These are phyloP conservation scores for Gallinago stenura DNA, from an alignment of 2,797 vertebrate species.

Conservation along the genomic window DNA sequence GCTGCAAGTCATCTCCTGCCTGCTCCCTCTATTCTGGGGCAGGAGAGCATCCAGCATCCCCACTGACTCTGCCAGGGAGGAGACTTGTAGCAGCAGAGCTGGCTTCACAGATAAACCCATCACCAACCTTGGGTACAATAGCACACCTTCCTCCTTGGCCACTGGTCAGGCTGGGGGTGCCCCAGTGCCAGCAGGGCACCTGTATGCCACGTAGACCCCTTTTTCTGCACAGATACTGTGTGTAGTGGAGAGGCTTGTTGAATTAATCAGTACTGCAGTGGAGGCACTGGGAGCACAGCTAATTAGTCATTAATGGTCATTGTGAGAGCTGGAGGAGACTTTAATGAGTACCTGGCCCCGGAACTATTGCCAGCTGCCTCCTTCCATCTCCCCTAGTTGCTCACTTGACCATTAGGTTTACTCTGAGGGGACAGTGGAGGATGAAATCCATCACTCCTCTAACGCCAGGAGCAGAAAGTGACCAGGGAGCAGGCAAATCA, in stretches of 20 bases:
- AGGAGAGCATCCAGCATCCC: not conserved
- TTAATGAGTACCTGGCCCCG: not conserved
- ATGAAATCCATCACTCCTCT: not conserved
- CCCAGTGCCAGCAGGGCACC: not conserved
- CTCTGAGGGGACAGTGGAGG: too few relatives aligned
- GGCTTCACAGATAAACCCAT: not conserved
- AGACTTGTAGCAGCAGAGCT: not conserved
- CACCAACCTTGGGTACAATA: accelerated
- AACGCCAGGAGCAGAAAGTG: not conserved
- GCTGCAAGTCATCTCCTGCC: not conserved
- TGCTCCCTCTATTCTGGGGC: not conserved
- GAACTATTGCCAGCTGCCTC: not conserved
- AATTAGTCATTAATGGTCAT: not conserved
- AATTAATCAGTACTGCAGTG: not conserved
- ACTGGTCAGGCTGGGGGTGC: not conserved
- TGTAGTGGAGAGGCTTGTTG: not conserved
- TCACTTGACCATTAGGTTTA: not conserved
- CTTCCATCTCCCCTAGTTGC: not conserved
- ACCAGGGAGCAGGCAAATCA: not conserved
- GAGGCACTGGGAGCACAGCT: not conserved
- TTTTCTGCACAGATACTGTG: accelerated
- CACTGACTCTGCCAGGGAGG: not conserved
- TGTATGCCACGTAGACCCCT: accelerated
- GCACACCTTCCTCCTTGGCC: not conserved
- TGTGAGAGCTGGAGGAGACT: not conserved